phyloP scores from a whole-genome alignment of 2,888 invertebrate genomes.

The Cyclophora punctaria region DNA sequence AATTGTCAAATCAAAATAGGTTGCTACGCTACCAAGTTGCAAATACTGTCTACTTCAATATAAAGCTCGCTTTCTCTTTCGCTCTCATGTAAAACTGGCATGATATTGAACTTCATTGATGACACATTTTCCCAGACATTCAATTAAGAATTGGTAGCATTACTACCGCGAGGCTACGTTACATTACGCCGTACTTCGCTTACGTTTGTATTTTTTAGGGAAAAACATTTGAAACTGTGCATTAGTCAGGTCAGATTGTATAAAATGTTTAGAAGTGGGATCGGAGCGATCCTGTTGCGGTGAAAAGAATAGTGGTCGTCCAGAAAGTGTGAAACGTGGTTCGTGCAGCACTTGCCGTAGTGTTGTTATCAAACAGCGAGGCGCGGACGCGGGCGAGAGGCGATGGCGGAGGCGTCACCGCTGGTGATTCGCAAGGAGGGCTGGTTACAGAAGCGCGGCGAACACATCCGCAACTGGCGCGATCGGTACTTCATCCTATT shows the following conservation, averaged over 20 bases:
- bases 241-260: conserved; percentile 25
- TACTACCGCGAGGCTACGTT: conserved; percentile 61
- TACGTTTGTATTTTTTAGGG: conserved; percentile 51
- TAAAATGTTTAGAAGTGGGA: conserved; percentile 48
- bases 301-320: conserved; percentile 49
- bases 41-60: conserved; percentile 19
- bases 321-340: conserved; percentile 39
- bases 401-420: conserved; percentile 75
- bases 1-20: conserved; percentile 75
- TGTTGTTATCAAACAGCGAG: conserved; percentile 59
- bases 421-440: conserved; percentile 90
- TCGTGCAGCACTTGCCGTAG: conserved; percentile 32
- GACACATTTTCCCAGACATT: conserved; percentile 33
- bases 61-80: conserved; percentile 38
- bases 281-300: conserved; percentile 42
- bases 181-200: conserved; percentile 50
- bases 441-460: conserved; percentile 96
- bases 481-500: conserved; percentile 96
- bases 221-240: conserved; percentile 31
- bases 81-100: conserved; percentile 4
- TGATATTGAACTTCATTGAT: conserved; percentile 8
- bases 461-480: conserved; percentile 99
- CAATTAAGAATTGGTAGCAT: conserved; percentile 21
- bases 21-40: conserved; percentile 40
- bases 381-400: conserved; percentile 11